Conservation (phyloP, 2,113 vertebrate species). For the Paramormyrops kingsleyae region DNA sequence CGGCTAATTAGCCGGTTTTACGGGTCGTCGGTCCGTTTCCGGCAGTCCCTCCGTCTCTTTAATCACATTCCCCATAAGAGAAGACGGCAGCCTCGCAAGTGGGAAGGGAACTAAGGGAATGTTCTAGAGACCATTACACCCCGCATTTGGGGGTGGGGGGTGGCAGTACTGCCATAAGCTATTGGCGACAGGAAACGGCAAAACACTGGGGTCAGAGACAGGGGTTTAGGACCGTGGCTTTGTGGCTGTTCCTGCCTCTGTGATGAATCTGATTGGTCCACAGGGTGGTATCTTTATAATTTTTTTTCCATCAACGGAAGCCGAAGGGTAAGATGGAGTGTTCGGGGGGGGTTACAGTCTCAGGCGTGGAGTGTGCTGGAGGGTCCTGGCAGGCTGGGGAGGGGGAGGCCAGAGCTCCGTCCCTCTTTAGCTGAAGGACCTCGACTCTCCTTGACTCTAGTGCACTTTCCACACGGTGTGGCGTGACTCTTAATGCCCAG, state of each 20-base stretch:
- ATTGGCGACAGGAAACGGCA: neutral
- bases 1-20: neutral
- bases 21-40: neutral
- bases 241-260: neutral
- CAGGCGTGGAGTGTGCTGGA: slow-evolving; percentile 49
- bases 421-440: slow-evolving; percentile 52
- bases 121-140: neutral
- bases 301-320: slow-evolving; percentile 37
- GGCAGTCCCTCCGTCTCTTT: neutral
- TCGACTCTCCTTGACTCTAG: slow-evolving; percentile 47
- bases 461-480: slow-evolving; percentile 39
- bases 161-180: neutral
- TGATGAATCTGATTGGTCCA: neutral
- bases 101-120: neutral
- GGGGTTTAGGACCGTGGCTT: neutral
- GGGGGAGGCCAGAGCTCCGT: neutral
- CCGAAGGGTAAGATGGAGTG: slow-evolving; percentile 49
- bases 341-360: slow-evolving; percentile 48
- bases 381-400: slow-evolving; percentile 16
- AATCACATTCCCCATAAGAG: neutral
- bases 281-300: neutral
- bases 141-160: neutral
- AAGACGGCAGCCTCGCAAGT: neutral
- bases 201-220: neutral
- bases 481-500: slow-evolving; percentile 10